A percentile compares a stretch with the other conserved stretches of the same genome.
Conservation (phyloP, 2,113 vertebrate genomes). For the Morone saxatilis region DNA sequence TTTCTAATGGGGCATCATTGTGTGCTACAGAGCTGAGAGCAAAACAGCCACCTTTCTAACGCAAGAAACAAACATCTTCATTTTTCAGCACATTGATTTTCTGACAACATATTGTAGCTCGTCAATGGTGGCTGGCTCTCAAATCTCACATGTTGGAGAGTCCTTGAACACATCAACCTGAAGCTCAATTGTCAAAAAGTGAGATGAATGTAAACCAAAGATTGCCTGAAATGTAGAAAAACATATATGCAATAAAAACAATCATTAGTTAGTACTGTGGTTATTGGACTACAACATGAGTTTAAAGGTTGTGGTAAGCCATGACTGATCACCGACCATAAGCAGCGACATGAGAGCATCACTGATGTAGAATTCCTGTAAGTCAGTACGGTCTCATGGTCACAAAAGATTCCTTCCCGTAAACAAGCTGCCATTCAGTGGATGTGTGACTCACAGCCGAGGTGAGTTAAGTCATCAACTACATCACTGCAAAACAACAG, state of each 20-base stretch:
- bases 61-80: background rate
- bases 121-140: background rate
- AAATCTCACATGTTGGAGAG: background rate
- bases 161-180: constrained; percentile 17
- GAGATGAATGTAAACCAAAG: background rate
- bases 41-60: background rate
- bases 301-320: constrained; percentile 10
- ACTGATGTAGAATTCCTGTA: constrained; percentile 32
- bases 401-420: constrained; percentile 29
- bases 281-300: constrained; percentile 9
- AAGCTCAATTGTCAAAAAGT: background rate
- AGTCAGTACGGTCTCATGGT: constrained; percentile 34
- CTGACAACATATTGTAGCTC: background rate
- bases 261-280: background rate
- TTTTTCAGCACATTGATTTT: background rate
- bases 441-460: constrained; percentile 45
- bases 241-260: background rate
- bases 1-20: background rate
- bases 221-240: background rate
- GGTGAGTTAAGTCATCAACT: constrained; percentile 33
- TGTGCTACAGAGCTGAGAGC: background rate
- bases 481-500: constrained; percentile 21
- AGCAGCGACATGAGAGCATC: constrained; percentile 16
- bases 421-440: constrained; percentile 23
- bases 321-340: background rate